Base-by-base conservation (phyloP, 2,113 vertebrate species). In the Sclerurus mexicanus region DNA sequence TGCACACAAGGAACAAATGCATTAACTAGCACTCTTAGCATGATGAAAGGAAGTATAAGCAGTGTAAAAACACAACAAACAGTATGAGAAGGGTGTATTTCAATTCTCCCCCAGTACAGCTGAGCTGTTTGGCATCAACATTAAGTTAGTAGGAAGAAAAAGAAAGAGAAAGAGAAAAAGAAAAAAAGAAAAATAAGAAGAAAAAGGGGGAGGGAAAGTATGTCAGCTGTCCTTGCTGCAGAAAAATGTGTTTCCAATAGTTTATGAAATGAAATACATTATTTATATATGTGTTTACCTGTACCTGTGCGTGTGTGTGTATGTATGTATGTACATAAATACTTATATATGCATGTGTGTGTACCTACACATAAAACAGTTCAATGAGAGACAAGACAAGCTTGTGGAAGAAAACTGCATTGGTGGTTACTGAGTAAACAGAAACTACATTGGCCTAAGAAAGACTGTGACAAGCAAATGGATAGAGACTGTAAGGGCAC, bases 201-300 rank as follows among this genome's bases (percentile, higher is more conserved):
- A 28, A 14, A 10, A 16, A 39, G 12, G 13, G 2, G 22, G 8
- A 28, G 18, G 7, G 4, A 12, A 14, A 30, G 63, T 39, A 30
- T 49, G 24, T 21, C 33, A 59, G 4, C 12, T 52, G 9, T 46
- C 39, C 66, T 88, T 74, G 13, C 35, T 82, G 35, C 30, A 82
- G 47, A 27, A 56, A 75, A 30, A 28, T 18, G 1, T 69, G 14
- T 74, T 69, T 85, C 35, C 22, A 69, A 9, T 31, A 60, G 22
- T n/a, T 88, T 47, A 69, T 52, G 14, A 78, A 74, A 55, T 28
- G 22, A 49, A 73, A 60, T 6, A 69, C 8, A 66, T 64, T 24
- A n/a, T 67, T 62, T 83, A n/a, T 37, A 7, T 33, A 40, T 0
- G 0, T 63, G 3, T 62, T 1, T 59, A 39, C 24, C 52, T 85